Base-by-base conservation (phyloP, 2,113 vertebrate genomes). In the Oreocharis arfaki region DNA sequence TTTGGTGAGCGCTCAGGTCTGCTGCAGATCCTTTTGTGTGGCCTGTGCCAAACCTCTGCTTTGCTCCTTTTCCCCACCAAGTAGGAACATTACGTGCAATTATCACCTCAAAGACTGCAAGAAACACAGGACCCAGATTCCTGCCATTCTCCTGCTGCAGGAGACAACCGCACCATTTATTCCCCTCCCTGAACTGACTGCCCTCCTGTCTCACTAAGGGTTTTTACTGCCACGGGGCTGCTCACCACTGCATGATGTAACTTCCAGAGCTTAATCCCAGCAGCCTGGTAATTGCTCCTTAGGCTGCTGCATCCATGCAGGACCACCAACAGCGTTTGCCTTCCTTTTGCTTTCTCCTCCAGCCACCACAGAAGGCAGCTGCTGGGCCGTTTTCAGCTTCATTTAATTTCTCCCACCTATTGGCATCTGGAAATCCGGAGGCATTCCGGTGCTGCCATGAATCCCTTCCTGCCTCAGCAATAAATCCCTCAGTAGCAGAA, bases 61-160 rank as follows among this genome's bases (percentile, higher is more conserved):
- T 70, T 59, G 6, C 35, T 32, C 27, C 39, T 47, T 82, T 5
- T 15, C 28, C 17, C 19, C 55, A 16, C 39, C 20, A 22, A 1
- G 1, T 1, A 71, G 35, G 20, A 71, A 19, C 2, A 8, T 13
- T 21, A 32, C 2, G 3, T 65, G 44, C 32, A 37, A 41, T 80
- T 81, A 30, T 26, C 37, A 55, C 50, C 37, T 42, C 6, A 2
- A 28, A 39, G 33, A 17, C 39, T 37, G 6, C 16, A 30, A 71
- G 57, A 92, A 89, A 50, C 10, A 35, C 18, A 37, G 28, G 12
- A 35, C 33, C 11, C 16, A 26, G 53, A 76, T 52, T 64, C 49
- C 33, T 59, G 46, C 14, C 16, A 5, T 67, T 63, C 22, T 52
- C 9, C n/a, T 44, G 15, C 41, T 46, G 3, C 32, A 0, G 0